These are phyloP conservation scores for Molorchus minor DNA, from an alignment of 2,888 invertebrate genomes.

Conservation along the genomic window DNA sequence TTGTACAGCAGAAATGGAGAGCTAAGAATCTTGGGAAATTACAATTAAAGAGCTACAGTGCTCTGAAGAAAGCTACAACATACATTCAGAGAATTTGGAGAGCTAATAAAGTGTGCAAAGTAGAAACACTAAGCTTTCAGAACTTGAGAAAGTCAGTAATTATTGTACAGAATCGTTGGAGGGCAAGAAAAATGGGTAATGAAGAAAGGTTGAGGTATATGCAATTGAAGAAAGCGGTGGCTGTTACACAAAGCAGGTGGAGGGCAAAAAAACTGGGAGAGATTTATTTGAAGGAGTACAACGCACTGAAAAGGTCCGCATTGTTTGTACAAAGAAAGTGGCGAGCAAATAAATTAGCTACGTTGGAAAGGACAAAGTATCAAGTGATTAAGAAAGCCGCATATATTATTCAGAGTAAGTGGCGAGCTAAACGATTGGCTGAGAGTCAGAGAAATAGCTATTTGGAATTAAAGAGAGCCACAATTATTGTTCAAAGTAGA, in stretches of 20 bases:
- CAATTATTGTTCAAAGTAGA: constrained; percentile 61
- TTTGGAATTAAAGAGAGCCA: constrained; percentile 53
- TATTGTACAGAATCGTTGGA: constrained; percentile 63
- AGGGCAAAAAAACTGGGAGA: constrained; percentile 19
- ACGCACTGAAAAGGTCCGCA: constrained; percentile 10
- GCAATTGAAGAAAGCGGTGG: background rate
- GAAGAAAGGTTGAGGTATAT: background rate
- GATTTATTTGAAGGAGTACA: too few relatives aligned
- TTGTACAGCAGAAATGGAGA: constrained; percentile 8
- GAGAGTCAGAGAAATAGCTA: constrained; percentile 54
- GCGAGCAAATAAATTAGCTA: constrained; percentile 20
- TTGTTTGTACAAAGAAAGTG: constrained; percentile 11
- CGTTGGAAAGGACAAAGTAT: background rate
- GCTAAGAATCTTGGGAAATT: constrained; percentile 25
- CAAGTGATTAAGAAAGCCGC: too few relatives aligned
- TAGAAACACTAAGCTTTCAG: too few relatives aligned
- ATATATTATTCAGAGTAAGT: constrained; percentile 58
- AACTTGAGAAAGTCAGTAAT: too few relatives aligned
- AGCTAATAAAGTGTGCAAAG: too few relatives aligned
- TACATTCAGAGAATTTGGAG: too few relatives aligned
- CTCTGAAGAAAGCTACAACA: too few relatives aligned
- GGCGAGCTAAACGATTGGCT: constrained; percentile 50
- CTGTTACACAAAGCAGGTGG: constrained; percentile 11
- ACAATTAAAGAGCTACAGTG: too few relatives aligned
- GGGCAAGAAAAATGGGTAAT: constrained; percentile 52